Base-by-base conservation (phyloP, 1,140 invertebrate species). In the Zaprionus inermis region DNA sequence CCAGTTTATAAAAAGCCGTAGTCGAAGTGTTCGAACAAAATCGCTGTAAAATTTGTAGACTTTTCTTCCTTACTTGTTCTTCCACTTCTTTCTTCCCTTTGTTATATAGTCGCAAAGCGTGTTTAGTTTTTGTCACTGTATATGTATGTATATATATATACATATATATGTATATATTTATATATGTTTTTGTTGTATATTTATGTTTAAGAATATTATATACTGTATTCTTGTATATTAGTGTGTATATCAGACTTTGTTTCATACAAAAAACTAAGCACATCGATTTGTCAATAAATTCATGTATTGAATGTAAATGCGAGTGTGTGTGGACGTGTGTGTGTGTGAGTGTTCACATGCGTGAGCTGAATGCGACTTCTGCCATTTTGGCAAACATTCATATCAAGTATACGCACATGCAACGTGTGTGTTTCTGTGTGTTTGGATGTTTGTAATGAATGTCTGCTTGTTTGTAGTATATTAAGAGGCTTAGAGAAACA, bases 231-330 rank as follows among this genome's bases (percentile, higher is more conserved):
- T 84, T 88, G 84, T 88, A 88, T 88, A 88, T 88, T 88, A 88
- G 84, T 88, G 84, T 88, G 85, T 88, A 88, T 88, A 88, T 88
- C 84, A 88, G 84, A 88, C 84, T 88, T 88, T 84, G 84, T 88
- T 88, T 88, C 84, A 88, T 88, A 88, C 83, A 88, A 86, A 76
- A 77, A 68, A 88, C 83, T 88, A 88, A 88, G 83, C 83, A 88
- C 83, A 89, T 88, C 73, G 80, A 88, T 89, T 88, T 76, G 79
- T 89, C 84, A 79, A 83, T 88, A 88, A 89, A 89, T 88, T 88
- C 84, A 80, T 88, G 84, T 85, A 79, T 86, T 86, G 56, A 74
- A 68, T 72, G 22, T 68, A 78, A 76, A 54, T 68, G 65, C 72
- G 41, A 71, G 71, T 70, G 51, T 68, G 18, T 78, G 14, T 44